Percentiles rank a stretch among this genome's conserved stretches.
These are phyloP conservation scores for Ctenopoma multispine DNA, from an alignment of 2,797 vertebrate genomes.

Conservation along the genomic window DNA sequence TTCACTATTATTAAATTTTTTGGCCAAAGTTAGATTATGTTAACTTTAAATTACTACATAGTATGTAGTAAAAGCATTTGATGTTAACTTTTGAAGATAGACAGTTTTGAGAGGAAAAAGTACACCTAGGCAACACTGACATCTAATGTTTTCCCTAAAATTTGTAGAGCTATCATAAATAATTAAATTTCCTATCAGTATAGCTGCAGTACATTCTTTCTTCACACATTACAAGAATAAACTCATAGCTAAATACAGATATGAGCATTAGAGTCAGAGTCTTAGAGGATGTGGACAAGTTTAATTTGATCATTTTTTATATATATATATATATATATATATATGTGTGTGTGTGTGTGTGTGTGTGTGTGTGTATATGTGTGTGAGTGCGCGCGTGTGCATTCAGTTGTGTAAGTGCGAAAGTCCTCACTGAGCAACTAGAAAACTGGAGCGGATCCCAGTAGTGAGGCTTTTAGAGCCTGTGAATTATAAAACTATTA, in stretches of 20 bases:
- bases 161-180: too few relatives aligned
- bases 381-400: constrained; percentile 3
- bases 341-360: too few relatives aligned
- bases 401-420: constrained; percentile 32
- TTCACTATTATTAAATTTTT: too few relatives aligned
- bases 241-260: constrained; percentile 62
- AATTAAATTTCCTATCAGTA: too few relatives aligned
- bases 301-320: constrained; percentile 75
- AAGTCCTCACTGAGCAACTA: constrained; percentile 78
- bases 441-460: constrained; percentile 97
- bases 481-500: constrained; percentile 99
- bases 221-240: constrained; percentile 45
- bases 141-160: too few relatives aligned
- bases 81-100: too few relatives aligned
- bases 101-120: too few relatives aligned
- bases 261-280: constrained; percentile 43
- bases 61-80: too few relatives aligned
- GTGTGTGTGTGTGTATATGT: constrained; percentile 4
- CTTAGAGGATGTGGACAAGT: constrained; percentile 42
- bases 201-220: constrained; percentile 32
- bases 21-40: too few relatives aligned
- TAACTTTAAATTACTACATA: too few relatives aligned
- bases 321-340: too few relatives aligned
- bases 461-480: constrained; percentile 96
- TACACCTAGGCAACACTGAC: too few relatives aligned